Percentiles rank a stretch among this genome's conserved stretches.
phyloP scores from a whole-genome alignment of 2,113 vertebrate genomes.

The Podocnemis expansa region DNA sequence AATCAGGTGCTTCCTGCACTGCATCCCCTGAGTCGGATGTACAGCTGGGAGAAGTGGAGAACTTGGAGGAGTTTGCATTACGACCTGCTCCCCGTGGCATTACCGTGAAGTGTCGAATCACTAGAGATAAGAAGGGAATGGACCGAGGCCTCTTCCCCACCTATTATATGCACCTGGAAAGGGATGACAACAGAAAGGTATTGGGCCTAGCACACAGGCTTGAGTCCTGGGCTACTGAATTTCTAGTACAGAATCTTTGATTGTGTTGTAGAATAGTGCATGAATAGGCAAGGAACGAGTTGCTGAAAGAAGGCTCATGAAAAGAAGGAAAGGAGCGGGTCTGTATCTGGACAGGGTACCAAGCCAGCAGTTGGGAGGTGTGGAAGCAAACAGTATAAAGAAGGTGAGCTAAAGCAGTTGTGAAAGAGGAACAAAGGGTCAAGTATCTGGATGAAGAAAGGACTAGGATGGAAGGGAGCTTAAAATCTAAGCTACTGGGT shows the following conservation, averaged over 20 bases:
- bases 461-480: background rate
- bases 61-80: constrained; percentile 90
- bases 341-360: background rate
- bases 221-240: background rate
- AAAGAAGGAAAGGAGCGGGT: background rate
- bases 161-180: constrained; percentile 97
- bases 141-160: constrained; percentile 95
- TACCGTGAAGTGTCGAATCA: constrained; percentile 91
- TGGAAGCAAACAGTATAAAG: background rate
- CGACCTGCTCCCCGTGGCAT: constrained; percentile 88
- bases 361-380: background rate
- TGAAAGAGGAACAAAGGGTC: background rate
- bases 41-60: constrained; percentile 82
- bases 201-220: background rate
- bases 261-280: background rate
- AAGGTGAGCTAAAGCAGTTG: background rate
- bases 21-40: constrained; percentile 77
- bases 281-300: background rate
- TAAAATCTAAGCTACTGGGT: background rate
- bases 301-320: background rate
- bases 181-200: constrained; percentile 93
- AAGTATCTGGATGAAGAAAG: background rate
- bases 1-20: constrained; percentile 73
- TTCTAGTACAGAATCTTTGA: background rate
- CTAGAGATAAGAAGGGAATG: constrained; percentile 96